A percentile compares a stretch with the other conserved stretches of the same genome.
phyloP scores from a whole-genome alignment of 2,113 vertebrate genomes.

The Psilopogon haemacephalus region DNA sequence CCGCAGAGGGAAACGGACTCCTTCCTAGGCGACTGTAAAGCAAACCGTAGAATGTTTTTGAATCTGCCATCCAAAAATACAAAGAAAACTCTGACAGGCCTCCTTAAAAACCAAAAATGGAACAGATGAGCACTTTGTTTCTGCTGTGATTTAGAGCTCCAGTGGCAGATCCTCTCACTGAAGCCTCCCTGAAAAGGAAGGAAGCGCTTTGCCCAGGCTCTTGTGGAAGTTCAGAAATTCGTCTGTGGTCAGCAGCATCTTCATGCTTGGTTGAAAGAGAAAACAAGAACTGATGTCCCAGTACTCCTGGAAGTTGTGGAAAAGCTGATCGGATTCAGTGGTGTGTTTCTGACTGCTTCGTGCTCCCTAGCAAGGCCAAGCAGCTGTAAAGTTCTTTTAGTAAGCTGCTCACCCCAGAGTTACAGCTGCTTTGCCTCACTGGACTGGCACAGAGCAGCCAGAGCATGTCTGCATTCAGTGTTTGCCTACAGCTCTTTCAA shows the following conservation, averaged over 20 bases:
- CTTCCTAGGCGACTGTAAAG: conserved; percentile 41
- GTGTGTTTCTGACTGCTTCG: background rate
- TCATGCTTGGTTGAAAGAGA: conserved; percentile 12
- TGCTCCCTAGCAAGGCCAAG: background rate
- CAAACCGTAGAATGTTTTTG: conserved; percentile 47
- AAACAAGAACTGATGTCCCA: conserved; percentile 20
- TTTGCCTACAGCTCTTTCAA: background rate
- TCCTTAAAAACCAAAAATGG: conserved; percentile 53
- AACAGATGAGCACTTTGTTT: conserved; percentile 17
- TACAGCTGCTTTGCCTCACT: conserved; percentile 30
- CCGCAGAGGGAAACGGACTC: conserved; percentile 26
- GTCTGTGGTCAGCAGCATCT: conserved; percentile 41
- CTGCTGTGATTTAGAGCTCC: conserved; percentile 41
- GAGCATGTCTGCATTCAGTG: accelerated
- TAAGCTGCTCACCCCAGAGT: background rate
- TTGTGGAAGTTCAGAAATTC: conserved; percentile 35
- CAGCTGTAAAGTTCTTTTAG: background rate
- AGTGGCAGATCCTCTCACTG: background rate
- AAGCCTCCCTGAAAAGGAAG: background rate
- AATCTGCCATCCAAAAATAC: conserved; percentile 47
- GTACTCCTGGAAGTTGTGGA: conserved; percentile 27
- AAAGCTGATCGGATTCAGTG: background rate
- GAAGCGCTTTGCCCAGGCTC: background rate
- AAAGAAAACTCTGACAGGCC: conserved; percentile 47
- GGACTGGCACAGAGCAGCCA: background rate